phyloP scores from a whole-genome alignment of 2,797 vertebrate genomes.

The Malacoctenus gilli region DNA sequence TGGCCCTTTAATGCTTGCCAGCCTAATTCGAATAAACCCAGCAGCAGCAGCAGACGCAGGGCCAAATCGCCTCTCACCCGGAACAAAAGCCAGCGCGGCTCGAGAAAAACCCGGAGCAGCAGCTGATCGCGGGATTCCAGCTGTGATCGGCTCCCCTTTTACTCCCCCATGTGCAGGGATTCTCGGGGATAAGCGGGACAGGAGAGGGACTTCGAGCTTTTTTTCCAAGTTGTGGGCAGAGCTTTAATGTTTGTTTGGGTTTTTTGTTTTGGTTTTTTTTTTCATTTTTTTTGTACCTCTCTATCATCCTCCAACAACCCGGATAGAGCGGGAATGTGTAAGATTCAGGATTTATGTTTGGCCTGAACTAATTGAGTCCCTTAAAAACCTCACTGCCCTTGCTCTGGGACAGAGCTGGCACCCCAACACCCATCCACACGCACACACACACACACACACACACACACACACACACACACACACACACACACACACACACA shows the following conservation, averaged over 20 bases:
- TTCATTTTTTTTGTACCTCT: too few relatives aligned
- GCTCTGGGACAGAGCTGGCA: constrained; percentile 66
- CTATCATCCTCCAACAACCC: constrained; percentile 66
- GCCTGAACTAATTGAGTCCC: constrained; percentile 82
- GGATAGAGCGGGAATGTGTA: constrained; percentile 70
- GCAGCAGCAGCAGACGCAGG: constrained; percentile 32
- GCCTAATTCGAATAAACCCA: constrained; percentile 42
- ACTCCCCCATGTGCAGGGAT: constrained; percentile 65
- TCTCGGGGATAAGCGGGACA: constrained; percentile 71
- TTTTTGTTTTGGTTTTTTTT: too few relatives aligned
- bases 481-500: constrained; percentile 26
- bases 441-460: constrained; percentile 24
- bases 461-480: constrained; percentile 38
- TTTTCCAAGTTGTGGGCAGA: constrained; percentile 58
- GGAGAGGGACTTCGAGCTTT: constrained; percentile 67
- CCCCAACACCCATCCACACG: constrained; percentile 37
- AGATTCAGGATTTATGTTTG: constrained; percentile 76
- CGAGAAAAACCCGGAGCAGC: constrained; percentile 49
- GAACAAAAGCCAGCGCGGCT: constrained; percentile 52
- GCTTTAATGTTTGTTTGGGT: constrained; percentile 61
- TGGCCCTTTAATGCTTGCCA: constrained; percentile 39
- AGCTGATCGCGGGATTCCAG: constrained; percentile 69
- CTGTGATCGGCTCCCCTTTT: constrained; percentile 67
- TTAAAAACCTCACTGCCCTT: constrained; percentile 72
- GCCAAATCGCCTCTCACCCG: constrained; percentile 64